phyloP scores from a whole-genome alignment of 2,888 invertebrate genomes.

The Dynastes maya region DNA sequence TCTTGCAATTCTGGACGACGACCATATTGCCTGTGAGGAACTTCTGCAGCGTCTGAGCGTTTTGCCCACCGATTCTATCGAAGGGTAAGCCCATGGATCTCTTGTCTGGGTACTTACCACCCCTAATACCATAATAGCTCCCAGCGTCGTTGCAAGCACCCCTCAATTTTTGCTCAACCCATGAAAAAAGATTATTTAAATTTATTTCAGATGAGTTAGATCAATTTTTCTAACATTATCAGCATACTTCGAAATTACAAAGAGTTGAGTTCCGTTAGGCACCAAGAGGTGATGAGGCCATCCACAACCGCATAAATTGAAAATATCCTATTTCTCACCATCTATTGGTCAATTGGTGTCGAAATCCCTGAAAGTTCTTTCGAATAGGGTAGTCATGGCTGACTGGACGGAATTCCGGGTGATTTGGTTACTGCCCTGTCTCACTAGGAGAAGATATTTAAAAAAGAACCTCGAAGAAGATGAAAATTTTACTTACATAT shows the following conservation, averaged over 20 bases:
- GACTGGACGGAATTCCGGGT: constrained; percentile 79
- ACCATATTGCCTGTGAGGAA: constrained; percentile 86
- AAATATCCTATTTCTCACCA: too few relatives aligned
- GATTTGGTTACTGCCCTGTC: constrained; percentile 78
- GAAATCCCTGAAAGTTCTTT: constrained; percentile 82
- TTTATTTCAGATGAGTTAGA: not conserved
- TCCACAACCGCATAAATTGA: too few relatives aligned
- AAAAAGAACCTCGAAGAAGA: not conserved
- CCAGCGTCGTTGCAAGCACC: constrained; percentile 81
- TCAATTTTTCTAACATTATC: constrained; percentile 73
- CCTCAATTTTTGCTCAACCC: constrained; percentile 73
- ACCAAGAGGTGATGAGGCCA: too few relatives aligned
- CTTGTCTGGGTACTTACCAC: constrained; percentile 85
- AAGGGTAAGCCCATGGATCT: constrained; percentile 91
- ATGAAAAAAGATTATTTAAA: constrained; percentile 15
- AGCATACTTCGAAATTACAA: constrained; percentile 80
- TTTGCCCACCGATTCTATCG: constrained; percentile 77
- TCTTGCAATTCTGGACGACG: constrained; percentile 74
- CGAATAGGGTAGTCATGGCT: constrained; percentile 86
- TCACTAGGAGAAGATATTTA: constrained; percentile 70
- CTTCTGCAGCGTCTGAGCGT: constrained; percentile 75
- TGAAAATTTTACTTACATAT: constrained; percentile 71
- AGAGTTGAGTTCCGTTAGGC: too few relatives aligned
- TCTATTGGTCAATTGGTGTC: constrained; percentile 64
- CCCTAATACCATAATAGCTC: constrained; percentile 86